Conservation (phyloP, 1,140 invertebrate species). For the Lasaia peninsularis region DNA sequence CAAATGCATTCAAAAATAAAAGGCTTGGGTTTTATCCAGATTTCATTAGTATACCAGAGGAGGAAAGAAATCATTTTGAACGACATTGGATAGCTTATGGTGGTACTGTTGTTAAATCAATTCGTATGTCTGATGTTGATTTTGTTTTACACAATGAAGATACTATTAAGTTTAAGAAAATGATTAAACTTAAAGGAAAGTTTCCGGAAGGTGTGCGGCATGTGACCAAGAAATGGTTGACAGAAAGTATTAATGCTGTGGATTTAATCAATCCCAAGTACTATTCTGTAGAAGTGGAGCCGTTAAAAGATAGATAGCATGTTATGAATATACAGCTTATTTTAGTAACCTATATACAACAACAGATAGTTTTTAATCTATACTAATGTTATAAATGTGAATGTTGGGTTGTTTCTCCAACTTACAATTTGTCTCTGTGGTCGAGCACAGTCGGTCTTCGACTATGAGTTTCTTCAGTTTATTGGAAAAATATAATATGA, state of each 20-base stretch:
- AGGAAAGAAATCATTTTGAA: constrained; percentile 54
- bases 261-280: constrained; percentile 60
- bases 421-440: too few relatives aligned
- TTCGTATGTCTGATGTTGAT: constrained; percentile 60
- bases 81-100: constrained; percentile 78
- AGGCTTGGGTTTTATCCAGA: constrained; percentile 64
- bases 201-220: constrained; percentile 63
- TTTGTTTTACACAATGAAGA: constrained; percentile 71
- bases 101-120: constrained; percentile 60
- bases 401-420: too few relatives aligned
- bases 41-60: constrained; percentile 56
- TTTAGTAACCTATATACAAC: too few relatives aligned
- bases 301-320: constrained; percentile 23
- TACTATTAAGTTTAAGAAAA: constrained; percentile 51
- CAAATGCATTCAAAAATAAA: constrained; percentile 56
- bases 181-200: constrained; percentile 49
- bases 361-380: too few relatives aligned
- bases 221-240: constrained; percentile 75
- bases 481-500: too few relatives aligned
- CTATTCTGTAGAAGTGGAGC: constrained; percentile 60
- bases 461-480: too few relatives aligned
- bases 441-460: too few relatives aligned
- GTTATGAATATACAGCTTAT: too few relatives aligned
- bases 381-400: too few relatives aligned
- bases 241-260: constrained; percentile 67